These are phyloP conservation scores for Tribolium freemani DNA, from an alignment of 2,888 invertebrate species.

Conservation along the genomic window DNA sequence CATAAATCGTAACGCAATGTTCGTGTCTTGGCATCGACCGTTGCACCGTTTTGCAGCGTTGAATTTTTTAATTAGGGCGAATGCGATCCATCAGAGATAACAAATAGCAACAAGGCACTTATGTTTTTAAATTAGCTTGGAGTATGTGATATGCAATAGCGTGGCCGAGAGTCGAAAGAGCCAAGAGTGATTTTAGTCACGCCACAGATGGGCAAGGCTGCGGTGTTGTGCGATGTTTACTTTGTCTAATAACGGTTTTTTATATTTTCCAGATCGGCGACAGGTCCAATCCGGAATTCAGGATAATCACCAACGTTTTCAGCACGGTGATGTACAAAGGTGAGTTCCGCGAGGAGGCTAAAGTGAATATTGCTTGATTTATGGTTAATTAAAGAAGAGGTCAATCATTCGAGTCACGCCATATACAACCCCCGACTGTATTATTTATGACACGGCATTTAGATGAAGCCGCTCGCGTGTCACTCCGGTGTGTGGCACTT, in stretches of 20 bases:
- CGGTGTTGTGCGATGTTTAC: slow-evolving; percentile 30
- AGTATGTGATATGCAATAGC: slow-evolving; percentile 44
- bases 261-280: slow-evolving; percentile 81
- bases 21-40: slow-evolving; percentile 17
- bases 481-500: slow-evolving; percentile 51
- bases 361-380: slow-evolving; percentile 47
- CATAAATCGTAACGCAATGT: slow-evolving; percentile 21
- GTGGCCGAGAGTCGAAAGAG: slow-evolving; percentile 52
- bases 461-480: slow-evolving; percentile 57
- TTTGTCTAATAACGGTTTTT: slow-evolving; percentile 28
- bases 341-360: slow-evolving; percentile 67
- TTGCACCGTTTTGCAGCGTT: slow-evolving; percentile 4
- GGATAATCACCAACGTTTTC: slow-evolving; percentile 90
- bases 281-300: slow-evolving; percentile 86
- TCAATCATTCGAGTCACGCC: slow-evolving; percentile 58
- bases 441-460: slow-evolving; percentile 59
- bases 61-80: slow-evolving; percentile 37
- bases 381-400: slow-evolving; percentile 54
- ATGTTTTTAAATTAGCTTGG: slow-evolving; percentile 44
- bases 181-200: slow-evolving; percentile 63
- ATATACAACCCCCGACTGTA: slow-evolving; percentile 52
- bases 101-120: slow-evolving; percentile 45
- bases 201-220: slow-evolving; percentile 61
- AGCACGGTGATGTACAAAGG: slow-evolving; percentile 89
- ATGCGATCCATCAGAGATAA: slow-evolving; percentile 44